Evolutionary conservation across 2,113 vertebrate species (phyloP).

Genomic region (Dromas ardeola): DNA sequence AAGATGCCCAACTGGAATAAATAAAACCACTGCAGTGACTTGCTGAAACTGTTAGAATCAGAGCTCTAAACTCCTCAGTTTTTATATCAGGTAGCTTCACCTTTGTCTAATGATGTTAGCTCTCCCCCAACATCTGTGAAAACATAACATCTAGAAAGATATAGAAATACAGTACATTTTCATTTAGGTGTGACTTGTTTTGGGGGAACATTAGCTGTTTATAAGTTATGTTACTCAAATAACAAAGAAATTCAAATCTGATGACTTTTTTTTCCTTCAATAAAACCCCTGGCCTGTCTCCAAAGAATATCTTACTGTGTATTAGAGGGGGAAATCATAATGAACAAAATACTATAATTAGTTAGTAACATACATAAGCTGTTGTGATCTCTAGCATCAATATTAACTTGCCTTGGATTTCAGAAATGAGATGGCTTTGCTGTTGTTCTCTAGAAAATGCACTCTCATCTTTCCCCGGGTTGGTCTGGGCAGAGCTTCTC

Average conservation of each 20-base stretch:
- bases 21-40: neutral
- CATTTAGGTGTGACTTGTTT: neutral
- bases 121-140: neutral
- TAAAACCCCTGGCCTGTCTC: neutral
- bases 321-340: neutral
- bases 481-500: slow-evolving; percentile 76
- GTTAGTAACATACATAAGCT: neutral
- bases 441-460: slow-evolving; percentile 91
- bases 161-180: neutral
- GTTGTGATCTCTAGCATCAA: neutral
- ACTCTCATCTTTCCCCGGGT: slow-evolving; percentile 80
- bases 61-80: neutral
- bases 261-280: neutral
- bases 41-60: neutral
- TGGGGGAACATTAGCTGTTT: neutral
- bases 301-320: neutral
- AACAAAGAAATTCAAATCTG: neutral
- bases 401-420: slow-evolving; percentile 81
- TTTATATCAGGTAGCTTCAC: neutral
- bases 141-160: neutral
- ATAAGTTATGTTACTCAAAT: neutral
- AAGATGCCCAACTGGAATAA: neutral
- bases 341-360: neutral
- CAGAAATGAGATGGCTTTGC: slow-evolving; percentile 88
- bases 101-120: neutral